Base-by-base conservation (phyloP, 2,113 vertebrate genomes). In the Danionella cerebrum region DNA sequence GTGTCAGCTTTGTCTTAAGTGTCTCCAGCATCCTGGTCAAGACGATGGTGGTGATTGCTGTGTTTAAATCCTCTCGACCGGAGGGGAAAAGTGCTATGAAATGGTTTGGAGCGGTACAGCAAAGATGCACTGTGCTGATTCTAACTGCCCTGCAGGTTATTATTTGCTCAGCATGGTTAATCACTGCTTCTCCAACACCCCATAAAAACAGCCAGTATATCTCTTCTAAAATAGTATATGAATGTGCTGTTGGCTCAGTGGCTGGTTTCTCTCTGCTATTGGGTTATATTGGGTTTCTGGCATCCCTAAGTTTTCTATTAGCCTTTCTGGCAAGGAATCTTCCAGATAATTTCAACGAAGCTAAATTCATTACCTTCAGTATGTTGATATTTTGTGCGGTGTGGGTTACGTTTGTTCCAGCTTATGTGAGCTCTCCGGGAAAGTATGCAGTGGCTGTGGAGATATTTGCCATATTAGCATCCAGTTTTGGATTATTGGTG, bases 381-480 rank as follows among this genome's bases (percentile, higher is more conserved):
- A 64, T 64, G 59, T 14, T 64, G 19, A 64, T 64, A 4, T 64
- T 64, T 18, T 64, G 42, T 48, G 44, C 59, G 14, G 41, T 67
- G 25, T 85, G 83, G 84, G 78, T 83, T 60, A 74, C 81, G 0
- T 85, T 84, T 64, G 78, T 86, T 22, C 83, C 84, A 64, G 83
- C 83, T 10, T 86, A 86, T 78, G 74, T 86, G 72, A 86, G 84
- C 51, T 86, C 85, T 33, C 85, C 85, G 57, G 83, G 85, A 4
- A 87, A 84, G 54, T 85, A 83, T 3, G 81, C 85, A 9, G 85
- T 87, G n/a, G 84, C 80, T 53, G 84, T 87, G 2, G 84, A 87
- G 25, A 84, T 82, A 21, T 87, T 85, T 78, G 81, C 84, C 9
- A 76, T 76, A 9, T 12, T 76, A 27, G 74, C 74, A 4, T 76